These are phyloP conservation scores for Anguilla obscura DNA, from an alignment of 2,797 vertebrate species.

Conservation along the genomic window DNA sequence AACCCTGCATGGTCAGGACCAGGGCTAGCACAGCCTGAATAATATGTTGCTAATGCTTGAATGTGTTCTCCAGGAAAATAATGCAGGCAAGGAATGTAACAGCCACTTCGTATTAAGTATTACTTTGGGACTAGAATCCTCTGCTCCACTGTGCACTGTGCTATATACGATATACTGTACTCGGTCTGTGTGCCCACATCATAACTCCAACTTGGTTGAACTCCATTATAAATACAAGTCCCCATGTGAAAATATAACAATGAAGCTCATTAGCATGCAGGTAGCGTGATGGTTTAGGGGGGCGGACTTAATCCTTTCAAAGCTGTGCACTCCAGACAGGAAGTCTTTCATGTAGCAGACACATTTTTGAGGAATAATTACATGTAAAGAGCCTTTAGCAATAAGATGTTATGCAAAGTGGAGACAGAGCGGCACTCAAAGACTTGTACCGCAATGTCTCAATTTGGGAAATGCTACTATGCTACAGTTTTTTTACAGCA, in stretches of 20 bases:
- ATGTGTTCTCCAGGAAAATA: background rate
- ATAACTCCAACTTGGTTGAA: background rate
- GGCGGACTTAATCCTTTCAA: constrained; percentile 24
- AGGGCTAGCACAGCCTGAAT: background rate
- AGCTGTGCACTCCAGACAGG: constrained; percentile 14
- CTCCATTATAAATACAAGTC: background rate
- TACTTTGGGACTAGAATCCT: background rate
- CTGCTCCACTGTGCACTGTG: background rate
- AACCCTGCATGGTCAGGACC: background rate
- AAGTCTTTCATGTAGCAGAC: constrained; percentile 31
- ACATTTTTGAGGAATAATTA: constrained; percentile 15
- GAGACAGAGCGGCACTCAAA: background rate
- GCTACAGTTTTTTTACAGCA: background rate
- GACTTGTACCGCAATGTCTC: background rate
- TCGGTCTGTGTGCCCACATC: background rate
- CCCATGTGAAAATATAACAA: background rate
- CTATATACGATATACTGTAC: background rate
- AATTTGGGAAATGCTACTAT: background rate
- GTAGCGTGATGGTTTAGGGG: background rate
- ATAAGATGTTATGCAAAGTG: background rate
- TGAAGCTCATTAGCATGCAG: constrained; percentile 20
- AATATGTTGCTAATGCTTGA: background rate
- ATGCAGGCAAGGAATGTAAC: background rate
- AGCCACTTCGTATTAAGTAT: background rate
- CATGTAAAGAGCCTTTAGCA: background rate